phyloP scores from a whole-genome alignment of 1,140 invertebrate species.

The Potamilus streckersoni region DNA sequence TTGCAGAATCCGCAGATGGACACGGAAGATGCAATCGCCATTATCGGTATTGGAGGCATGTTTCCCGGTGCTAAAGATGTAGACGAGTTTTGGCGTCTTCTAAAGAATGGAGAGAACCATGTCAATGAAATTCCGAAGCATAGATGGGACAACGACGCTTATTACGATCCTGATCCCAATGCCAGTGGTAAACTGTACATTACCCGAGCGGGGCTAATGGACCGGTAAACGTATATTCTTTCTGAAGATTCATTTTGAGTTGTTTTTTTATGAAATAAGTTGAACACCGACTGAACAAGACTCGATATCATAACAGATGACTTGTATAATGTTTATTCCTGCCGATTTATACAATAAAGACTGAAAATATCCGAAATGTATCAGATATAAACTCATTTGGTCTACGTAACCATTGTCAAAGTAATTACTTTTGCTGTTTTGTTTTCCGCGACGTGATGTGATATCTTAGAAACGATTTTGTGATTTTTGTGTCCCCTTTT shows the following conservation, averaged over 20 bases:
- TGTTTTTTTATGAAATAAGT: not conserved
- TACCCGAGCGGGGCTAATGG: conserved; percentile 34
- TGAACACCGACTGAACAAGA: too few relatives aligned
- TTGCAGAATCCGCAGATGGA: conserved; percentile 13
- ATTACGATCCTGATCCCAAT: conserved; percentile 32
- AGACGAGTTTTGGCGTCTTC: conserved; percentile 39
- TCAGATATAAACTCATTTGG: too few relatives aligned
- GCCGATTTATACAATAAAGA: too few relatives aligned
- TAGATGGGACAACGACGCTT: conserved; percentile 33
- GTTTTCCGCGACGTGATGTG: too few relatives aligned
- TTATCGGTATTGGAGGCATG: conserved; percentile 40
- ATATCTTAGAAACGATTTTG: too few relatives aligned
- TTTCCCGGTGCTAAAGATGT: conserved; percentile 40
- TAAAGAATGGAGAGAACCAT: conserved; percentile 41
- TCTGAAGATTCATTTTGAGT: not conserved
- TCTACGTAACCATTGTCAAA: too few relatives aligned
- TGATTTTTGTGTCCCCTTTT: too few relatives aligned
- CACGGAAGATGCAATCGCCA: conserved; percentile 26
- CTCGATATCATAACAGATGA: too few relatives aligned
- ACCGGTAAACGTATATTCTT: conserved; percentile 13
- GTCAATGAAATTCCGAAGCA: conserved; percentile 36
- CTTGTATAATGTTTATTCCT: too few relatives aligned
- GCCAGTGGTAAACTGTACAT: conserved; percentile 37
- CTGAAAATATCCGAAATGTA: too few relatives aligned
- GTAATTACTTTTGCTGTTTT: too few relatives aligned